Evolutionary conservation across 2,797 vertebrate species (phyloP).

Genomic region (Cyprinella venusta): DNA sequence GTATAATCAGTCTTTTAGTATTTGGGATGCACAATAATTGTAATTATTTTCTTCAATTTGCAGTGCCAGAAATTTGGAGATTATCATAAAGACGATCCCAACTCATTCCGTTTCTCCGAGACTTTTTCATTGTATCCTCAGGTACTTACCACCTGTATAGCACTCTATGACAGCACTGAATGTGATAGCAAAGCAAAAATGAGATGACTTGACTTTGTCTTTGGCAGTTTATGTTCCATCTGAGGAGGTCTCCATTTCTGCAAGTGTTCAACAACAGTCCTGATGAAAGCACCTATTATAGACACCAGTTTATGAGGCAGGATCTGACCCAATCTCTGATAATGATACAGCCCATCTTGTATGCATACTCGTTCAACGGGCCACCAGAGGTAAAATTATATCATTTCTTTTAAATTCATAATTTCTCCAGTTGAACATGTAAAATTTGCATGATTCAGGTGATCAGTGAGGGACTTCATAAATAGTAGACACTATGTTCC

Average conservation of each 20-base stretch:
- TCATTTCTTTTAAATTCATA: too few relatives aligned
- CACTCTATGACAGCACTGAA: not conserved
- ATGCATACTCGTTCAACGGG: constrained; percentile 94
- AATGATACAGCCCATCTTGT: constrained; percentile 96
- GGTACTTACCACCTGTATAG: constrained; percentile 70
- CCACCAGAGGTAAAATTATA: constrained; percentile 87
- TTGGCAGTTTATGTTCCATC: constrained; percentile 97
- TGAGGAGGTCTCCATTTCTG: constrained; percentile 95
- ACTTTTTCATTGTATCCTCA: constrained; percentile 97
- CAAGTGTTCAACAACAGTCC: constrained; percentile 99
- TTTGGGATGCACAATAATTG: not conserved
- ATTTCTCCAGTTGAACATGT: not conserved
- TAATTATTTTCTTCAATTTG: constrained; percentile 30
- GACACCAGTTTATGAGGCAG: constrained; percentile 96
- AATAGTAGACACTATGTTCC: not conserved
- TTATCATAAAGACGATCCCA: constrained; percentile 97
- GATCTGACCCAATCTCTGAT: constrained; percentile 97
- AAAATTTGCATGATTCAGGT: not conserved
- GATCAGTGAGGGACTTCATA: not conserved
- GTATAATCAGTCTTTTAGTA: not conserved
- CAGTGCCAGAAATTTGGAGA: constrained; percentile 99
- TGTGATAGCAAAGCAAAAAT: not conserved
- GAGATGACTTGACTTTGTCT: not conserved
- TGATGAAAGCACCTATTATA: constrained; percentile 95
- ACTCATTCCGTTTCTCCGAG: constrained; percentile 97